These are phyloP conservation scores for Archivesica marissinica DNA, from an alignment of 1,140 invertebrate species.

Conservation along the genomic window DNA sequence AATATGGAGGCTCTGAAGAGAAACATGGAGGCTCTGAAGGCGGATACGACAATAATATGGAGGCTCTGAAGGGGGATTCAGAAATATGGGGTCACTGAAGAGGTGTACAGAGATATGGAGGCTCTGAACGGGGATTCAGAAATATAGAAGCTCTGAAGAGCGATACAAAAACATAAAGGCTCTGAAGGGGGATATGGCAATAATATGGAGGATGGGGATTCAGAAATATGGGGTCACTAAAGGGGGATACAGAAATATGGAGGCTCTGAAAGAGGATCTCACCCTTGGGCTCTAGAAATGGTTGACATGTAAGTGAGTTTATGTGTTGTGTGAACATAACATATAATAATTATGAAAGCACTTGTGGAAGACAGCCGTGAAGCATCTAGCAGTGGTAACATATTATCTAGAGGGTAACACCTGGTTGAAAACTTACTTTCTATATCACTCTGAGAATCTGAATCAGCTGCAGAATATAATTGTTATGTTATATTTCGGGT, in stretches of 20 bases:
- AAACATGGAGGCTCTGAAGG: too few species aligned
- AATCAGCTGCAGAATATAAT: slow-evolving; percentile 1
- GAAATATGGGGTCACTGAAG: too few species aligned
- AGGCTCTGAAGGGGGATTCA: too few species aligned
- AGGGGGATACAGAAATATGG: background rate
- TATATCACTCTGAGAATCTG: background rate
- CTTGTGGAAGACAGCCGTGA: background rate
- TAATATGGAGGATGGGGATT: too few species aligned
- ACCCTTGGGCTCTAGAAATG: background rate
- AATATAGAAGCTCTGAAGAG: too few species aligned
- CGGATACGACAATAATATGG: too few species aligned
- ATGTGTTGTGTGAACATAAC: background rate
- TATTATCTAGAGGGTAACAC: background rate
- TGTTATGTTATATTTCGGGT: background rate
- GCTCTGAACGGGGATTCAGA: too few species aligned
- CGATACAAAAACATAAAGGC: too few species aligned
- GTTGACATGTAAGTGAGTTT: background rate
- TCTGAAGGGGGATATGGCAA: too few species aligned
- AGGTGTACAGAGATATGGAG: too few species aligned
- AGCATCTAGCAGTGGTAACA: background rate
- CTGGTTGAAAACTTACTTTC: background rate
- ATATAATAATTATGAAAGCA: background rate
- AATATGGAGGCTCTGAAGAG: too few species aligned
- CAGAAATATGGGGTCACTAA: too few species aligned
- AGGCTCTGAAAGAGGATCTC: background rate